phyloP scores from a whole-genome alignment of 1,140 invertebrate species.

The Tribolium madens region DNA sequence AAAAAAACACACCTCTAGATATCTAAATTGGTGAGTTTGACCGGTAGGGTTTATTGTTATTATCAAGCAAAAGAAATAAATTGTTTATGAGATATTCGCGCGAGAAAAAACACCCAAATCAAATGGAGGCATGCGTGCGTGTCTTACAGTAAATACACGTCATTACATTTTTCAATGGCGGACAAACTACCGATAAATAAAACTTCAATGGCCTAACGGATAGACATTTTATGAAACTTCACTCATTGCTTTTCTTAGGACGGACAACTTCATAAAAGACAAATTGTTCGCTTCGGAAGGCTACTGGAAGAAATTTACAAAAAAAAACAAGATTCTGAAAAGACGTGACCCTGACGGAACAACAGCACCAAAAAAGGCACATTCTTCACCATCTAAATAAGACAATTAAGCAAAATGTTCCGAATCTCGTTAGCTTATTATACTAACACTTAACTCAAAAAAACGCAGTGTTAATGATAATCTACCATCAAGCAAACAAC shows the following conservation, averaged over 20 bases:
- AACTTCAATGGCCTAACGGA: constrained; percentile 21
- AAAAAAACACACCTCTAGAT: not conserved
- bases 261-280: constrained; percentile 21
- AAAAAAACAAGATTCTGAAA: not conserved
- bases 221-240: not conserved
- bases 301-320: not conserved
- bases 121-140: constrained; percentile 28
- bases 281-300: constrained; percentile 7
- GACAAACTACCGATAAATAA: constrained; percentile 26
- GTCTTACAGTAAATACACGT: constrained; percentile 31
- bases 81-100: constrained; percentile 14
- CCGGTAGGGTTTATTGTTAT: constrained; percentile 4
- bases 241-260: constrained; percentile 7
- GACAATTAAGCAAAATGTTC: no score
- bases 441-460: no score
- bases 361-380: not conserved
- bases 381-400: not conserved
- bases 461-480: no score
- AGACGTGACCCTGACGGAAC: not conserved
- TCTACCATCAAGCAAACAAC: no score
- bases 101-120: constrained; percentile 14
- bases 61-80: not conserved
- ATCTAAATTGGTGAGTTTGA: constrained; percentile 11
- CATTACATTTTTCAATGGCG: constrained; percentile 36
- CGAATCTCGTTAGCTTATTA: no score